Base-by-base conservation (phyloP, 2,113 vertebrate genomes). In the Reinhardtius hippoglossoides region DNA sequence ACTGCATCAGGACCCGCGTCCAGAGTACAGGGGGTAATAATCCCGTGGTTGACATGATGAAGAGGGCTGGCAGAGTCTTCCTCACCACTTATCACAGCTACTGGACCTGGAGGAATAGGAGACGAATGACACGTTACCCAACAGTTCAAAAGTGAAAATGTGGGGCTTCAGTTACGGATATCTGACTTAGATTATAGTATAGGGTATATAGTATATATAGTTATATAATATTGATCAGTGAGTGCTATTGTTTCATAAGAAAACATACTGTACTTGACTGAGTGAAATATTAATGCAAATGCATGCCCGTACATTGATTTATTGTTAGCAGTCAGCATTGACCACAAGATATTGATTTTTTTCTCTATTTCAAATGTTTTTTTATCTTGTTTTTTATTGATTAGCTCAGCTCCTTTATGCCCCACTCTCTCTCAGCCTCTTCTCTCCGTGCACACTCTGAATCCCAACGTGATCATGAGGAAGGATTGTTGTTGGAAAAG, bases 11-110 rank as follows among this genome's bases (percentile, higher is more conserved):
- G 95, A 58, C 96, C 96, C 0, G 96, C 95, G 0, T 99, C 97
- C 89, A 99, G 90, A 0, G 97, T 96, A 0, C 97, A 99, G 6
- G 97, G 96, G 0, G 97, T 97, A 8, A 97, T 97, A 90, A 99
- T 97, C 70, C 97, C 98, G 0, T 99, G 97, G 90, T 99, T 99
- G 90, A 98, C 97, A 64, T 99, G 98, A 92, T 99, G 98, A 16
- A 99, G 96, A 4, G 98, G 98, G 70, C 97, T 99, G 81, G 97
- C 97, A 0, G 98, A 99, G 92, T 99, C 98, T 93, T 99, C 97
- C 91, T 99, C 98, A 0, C 97, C 97, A 1, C 97, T 99, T 92
- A 99, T 98, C 86, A 98, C 98, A 15, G 98, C 97, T 66, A 99
- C 98, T 0, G 98, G 97, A 84, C 98, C 98, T 99, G 88, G 7